phyloP scores from a whole-genome alignment of 2,888 invertebrate genomes.

The Cerceris ruficornis region DNA sequence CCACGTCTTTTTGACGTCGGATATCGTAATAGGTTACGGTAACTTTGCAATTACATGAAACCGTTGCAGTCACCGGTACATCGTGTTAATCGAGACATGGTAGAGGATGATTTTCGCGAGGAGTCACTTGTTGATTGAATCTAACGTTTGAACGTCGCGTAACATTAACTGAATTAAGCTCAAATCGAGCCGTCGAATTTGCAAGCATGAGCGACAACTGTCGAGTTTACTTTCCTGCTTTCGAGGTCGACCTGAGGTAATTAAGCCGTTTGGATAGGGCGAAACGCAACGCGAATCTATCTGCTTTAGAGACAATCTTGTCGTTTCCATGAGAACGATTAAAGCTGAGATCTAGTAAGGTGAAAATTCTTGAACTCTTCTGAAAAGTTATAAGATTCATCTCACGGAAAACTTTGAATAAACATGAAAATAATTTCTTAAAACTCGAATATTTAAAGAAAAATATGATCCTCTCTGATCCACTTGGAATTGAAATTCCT shows the following conservation, averaged over 20 bases:
- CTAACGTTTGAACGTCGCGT: not conserved
- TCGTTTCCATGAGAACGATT: too few relatives aligned
- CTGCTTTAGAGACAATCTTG: too few relatives aligned
- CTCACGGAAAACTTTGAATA: too few relatives aligned
- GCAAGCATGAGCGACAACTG: conserved; percentile 1
- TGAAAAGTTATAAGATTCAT: too few relatives aligned
- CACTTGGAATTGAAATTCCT: too few relatives aligned
- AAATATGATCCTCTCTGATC: too few relatives aligned
- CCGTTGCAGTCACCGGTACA: not conserved
- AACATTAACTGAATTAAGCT: conserved; percentile 23
- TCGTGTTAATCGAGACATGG: conserved; percentile 6
- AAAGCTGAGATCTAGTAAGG: too few relatives aligned
- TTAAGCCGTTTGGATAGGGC: too few relatives aligned
- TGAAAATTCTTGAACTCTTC: too few relatives aligned
- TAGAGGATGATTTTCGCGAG: conserved; percentile 1
- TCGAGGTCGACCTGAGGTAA: conserved; percentile 21
- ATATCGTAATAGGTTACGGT: not conserved
- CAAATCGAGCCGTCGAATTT: conserved; percentile 18
- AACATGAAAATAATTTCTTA: too few relatives aligned
- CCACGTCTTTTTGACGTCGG: not conserved
- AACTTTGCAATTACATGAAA: not conserved
- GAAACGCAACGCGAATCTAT: too few relatives aligned
- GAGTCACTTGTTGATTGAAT: conserved; percentile 1
- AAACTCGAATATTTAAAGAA: too few relatives aligned
- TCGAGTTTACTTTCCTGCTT: conserved; percentile 30